Conservation (phyloP, 1,140 invertebrate genomes). For the Pseudomyrmex flavicornis region DNA sequence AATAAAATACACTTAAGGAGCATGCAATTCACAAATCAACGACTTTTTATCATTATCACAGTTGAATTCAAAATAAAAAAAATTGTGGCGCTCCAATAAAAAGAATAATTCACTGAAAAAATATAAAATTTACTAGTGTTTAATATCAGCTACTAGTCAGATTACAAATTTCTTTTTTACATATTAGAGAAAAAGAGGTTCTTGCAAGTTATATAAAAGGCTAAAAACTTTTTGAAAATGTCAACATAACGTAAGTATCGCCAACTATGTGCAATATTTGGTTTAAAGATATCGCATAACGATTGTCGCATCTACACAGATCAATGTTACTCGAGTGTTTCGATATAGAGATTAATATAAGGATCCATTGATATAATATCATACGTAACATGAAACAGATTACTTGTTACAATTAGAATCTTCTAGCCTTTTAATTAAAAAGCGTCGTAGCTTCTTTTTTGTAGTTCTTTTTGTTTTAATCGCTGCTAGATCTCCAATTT, state of each 20-base stretch:
- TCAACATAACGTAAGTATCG: conserved; percentile 4
- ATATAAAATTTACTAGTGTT: neutral
- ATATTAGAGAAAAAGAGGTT: neutral
- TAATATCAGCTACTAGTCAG: neutral
- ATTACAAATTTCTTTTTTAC: conserved; percentile 12
- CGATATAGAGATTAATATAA: conserved; percentile 38
- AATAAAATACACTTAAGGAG: neutral
- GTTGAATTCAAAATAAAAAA: conserved; percentile 26
- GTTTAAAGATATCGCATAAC: conserved; percentile 29
- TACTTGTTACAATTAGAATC: conserved; percentile 37
- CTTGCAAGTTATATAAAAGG: neutral
- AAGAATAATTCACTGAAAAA: neutral
- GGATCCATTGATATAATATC: conserved; percentile 2
- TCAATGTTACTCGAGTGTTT: neutral
- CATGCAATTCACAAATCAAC: neutral
- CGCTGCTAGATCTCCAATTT: conserved; percentile 11
- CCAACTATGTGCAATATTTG: conserved; percentile 23
- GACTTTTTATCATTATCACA: conserved; percentile 42
- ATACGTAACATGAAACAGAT: conserved; percentile 34
- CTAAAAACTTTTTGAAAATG: neutral
- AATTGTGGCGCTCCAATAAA: conserved; percentile 1
- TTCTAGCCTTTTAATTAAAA: neutral
- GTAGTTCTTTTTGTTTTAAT: too few species aligned
- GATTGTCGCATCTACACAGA: conserved; percentile 17
- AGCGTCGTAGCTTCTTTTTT: neutral